Evolutionary conservation across 2,113 vertebrate species (phyloP).

Genomic region (Amazona guildingii): DNA sequence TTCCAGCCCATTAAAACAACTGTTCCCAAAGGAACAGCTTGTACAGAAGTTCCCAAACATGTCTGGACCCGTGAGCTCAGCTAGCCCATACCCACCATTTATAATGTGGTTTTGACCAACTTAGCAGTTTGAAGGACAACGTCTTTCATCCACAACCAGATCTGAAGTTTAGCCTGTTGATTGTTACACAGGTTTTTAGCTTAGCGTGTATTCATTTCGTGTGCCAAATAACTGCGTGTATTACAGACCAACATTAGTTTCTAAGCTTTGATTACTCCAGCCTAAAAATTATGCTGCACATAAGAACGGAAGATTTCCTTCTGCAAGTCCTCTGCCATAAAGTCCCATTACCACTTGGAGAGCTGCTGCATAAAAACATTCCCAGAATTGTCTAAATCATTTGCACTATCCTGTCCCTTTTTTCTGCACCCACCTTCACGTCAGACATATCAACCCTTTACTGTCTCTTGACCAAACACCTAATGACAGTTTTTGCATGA

Average conservation of each 20-base stretch:
- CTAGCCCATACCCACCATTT: neutral
- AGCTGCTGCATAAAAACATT: neutral
- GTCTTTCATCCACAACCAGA: neutral
- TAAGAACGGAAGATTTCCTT: neutral
- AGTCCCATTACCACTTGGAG: neutral
- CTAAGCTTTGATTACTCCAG: neutral
- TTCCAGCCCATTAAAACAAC: neutral
- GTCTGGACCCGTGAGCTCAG: rapidly evolving
- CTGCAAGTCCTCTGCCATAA: neutral
- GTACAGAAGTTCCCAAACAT: neutral
- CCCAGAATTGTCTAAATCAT: neutral
- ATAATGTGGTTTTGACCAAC: neutral
- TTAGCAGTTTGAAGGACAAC: neutral
- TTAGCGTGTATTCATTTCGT: neutral
- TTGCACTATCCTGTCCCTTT: neutral
- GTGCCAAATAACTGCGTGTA: neutral
- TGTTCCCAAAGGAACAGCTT: neutral
- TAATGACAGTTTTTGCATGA: rapidly evolving
- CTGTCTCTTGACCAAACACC: neutral
- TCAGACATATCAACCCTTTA: neutral
- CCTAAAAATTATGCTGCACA: neutral
- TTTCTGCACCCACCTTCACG: neutral
- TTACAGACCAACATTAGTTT: neutral
- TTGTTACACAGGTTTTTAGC: neutral
- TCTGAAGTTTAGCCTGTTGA: neutral